Evolutionary conservation across 2,113 vertebrate species (phyloP).

Genomic region (Lepidothrix coronata): DNA sequence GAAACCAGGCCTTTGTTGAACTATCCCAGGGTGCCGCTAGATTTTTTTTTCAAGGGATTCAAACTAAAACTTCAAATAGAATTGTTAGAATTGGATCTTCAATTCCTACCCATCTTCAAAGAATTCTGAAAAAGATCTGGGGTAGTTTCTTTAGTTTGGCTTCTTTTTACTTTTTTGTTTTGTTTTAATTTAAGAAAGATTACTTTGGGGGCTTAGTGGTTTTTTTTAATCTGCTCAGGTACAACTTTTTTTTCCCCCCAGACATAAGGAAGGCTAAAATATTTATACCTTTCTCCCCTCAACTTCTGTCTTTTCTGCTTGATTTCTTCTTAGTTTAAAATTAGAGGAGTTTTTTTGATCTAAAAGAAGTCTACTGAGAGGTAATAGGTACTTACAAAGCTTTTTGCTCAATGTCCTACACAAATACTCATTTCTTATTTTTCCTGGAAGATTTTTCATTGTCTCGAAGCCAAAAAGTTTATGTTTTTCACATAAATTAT

Average conservation of each 20-base stretch:
- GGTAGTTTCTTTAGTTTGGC: neutral
- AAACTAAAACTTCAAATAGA: constrained; percentile 69
- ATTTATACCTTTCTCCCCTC: neutral
- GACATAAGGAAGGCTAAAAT: neutral
- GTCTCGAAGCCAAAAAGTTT: neutral
- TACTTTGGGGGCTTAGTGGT: neutral
- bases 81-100: constrained; percentile 63
- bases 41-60: constrained; percentile 64
- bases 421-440: neutral
- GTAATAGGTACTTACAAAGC: neutral
- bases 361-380: neutral
- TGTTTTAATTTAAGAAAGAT: constrained; percentile 8
- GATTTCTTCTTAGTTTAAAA: neutral
- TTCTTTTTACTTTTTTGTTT: neutral
- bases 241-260: neutral
- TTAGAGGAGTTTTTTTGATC: neutral
- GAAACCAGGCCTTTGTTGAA: constrained; percentile 91
- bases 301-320: neutral
- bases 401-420: neutral
- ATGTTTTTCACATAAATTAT: neutral
- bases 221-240: constrained; percentile 1
- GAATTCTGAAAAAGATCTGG: neutral
- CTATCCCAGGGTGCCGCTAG: constrained; percentile 77
- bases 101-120: constrained; percentile 48
- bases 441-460: neutral